phyloP scores from a whole-genome alignment of 1,140 invertebrate genomes.

The Periplaneta americana region DNA sequence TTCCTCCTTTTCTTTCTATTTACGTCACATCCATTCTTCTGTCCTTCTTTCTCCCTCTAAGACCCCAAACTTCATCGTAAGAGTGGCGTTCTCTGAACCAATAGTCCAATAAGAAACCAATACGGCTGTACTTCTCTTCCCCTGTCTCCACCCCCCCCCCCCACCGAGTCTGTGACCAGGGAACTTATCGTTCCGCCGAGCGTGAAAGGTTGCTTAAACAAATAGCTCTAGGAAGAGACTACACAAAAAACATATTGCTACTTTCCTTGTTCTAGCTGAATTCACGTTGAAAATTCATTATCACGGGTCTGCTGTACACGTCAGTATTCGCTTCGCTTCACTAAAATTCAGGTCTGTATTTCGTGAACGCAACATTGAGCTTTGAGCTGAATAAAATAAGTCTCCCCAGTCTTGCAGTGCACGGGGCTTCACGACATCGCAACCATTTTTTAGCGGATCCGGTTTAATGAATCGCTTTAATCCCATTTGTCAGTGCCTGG shows the following conservation, averaged over 20 bases:
- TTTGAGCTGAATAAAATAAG: neutral
- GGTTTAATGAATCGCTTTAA: neutral
- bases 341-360: neutral
- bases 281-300: neutral
- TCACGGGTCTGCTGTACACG: neutral
- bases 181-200: neutral
- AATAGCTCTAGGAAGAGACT: neutral
- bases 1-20: too few relatives aligned
- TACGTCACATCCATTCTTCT: neutral
- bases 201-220: neutral
- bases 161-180: neutral
- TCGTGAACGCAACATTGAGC: neutral
- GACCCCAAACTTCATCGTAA: neutral
- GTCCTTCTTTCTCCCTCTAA: neutral
- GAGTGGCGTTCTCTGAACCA: neutral
- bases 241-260: neutral
- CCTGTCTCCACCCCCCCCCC: neutral
- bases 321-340: neutral
- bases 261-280: neutral
- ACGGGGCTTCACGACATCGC: neutral
- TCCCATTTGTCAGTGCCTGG: neutral
- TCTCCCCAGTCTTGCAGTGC: neutral
- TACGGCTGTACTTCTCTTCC: neutral
- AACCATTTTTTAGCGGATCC: neutral
- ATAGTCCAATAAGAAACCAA: conserved; percentile 7